phyloP scores from a whole-genome alignment of 2,888 invertebrate species.

The Mythimna lalbum region DNA sequence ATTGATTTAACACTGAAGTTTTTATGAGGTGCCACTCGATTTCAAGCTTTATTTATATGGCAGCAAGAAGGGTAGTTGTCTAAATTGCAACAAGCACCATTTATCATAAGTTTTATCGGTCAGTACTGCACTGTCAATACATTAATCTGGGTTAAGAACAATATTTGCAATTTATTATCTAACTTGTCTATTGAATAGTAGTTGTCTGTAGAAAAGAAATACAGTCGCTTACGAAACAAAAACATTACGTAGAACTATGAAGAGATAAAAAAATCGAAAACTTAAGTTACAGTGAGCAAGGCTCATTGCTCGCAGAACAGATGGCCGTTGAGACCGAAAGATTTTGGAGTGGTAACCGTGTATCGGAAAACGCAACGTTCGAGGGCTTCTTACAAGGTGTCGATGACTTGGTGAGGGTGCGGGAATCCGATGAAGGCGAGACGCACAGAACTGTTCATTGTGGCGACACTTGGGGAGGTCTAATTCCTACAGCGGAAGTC shows the following conservation, averaged over 20 bases:
- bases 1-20: slow-evolving; percentile 4
- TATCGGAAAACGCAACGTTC: too few relatives aligned
- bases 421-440: too few relatives aligned
- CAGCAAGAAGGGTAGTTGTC: background rate
- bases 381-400: too few relatives aligned
- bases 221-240: slow-evolving; percentile 3
- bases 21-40: background rate
- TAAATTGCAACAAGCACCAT: background rate
- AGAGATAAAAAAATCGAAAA: background rate
- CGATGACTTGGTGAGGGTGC: too few relatives aligned
- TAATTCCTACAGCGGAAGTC: too few relatives aligned
- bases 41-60: slow-evolving; percentile 12
- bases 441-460: too few relatives aligned
- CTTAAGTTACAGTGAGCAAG: too few relatives aligned
- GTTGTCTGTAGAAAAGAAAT: background rate
- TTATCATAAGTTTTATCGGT: slow-evolving; percentile 26
- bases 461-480: too few relatives aligned
- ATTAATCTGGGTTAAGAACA: slow-evolving; percentile 20
- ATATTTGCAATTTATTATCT: slow-evolving; percentile 22
- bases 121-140: slow-evolving; percentile 13
- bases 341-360: too few relatives aligned
- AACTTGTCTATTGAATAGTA: background rate
- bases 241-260: background rate
- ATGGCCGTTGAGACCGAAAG: too few relatives aligned
- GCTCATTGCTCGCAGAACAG: too few relatives aligned